These are phyloP conservation scores for Pristionchus exspectatus DNA, from an alignment of 2,888 invertebrate genomes.

Conservation along the genomic window DNA sequence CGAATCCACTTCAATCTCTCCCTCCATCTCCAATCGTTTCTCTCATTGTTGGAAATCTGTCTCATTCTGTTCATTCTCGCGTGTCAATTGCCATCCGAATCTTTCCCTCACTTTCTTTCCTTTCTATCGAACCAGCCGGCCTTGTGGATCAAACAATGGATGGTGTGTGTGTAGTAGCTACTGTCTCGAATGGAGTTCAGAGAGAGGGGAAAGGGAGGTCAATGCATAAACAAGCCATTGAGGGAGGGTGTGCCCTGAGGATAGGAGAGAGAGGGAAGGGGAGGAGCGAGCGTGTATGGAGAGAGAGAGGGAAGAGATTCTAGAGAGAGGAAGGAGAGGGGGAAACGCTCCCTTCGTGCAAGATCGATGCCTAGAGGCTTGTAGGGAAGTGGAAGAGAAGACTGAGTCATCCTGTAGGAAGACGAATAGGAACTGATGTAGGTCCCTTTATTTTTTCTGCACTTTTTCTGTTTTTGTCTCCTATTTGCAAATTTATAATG, in stretches of 20 bases:
- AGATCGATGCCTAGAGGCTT: slow-evolving; percentile 40
- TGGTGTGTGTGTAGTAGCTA: not conserved
- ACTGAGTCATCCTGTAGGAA: slow-evolving; percentile 19
- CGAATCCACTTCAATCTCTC: not conserved
- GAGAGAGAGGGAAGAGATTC: slow-evolving; percentile 30
- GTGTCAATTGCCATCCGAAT: slow-evolving; percentile 1
- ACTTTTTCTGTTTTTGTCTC: not conserved
- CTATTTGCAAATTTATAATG: not conserved
- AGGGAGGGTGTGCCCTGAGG: slow-evolving; percentile 19
- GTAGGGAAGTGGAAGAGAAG: slow-evolving; percentile 20
- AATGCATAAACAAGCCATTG: slow-evolving; percentile 49
- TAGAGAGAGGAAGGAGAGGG: not conserved
- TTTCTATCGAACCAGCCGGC: slow-evolving; percentile 22
- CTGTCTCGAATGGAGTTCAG: slow-evolving; percentile 11
- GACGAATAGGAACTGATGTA: not conserved
- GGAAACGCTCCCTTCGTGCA: not conserved
- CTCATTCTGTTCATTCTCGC: slow-evolving; percentile 4
- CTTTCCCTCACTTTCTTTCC: not conserved
- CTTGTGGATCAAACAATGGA: slow-evolving; percentile 39
- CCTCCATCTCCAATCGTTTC: not conserved
- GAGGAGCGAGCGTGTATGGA: not conserved
- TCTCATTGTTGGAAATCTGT: not conserved
- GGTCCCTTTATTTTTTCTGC: not conserved
- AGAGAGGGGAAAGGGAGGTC: not conserved
- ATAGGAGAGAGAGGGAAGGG: not conserved